A percentile compares a stretch with the other conserved stretches of the same genome.
Conservation (phyloP, 2,888 invertebrate species). For the Drosophila paranaensis region DNA sequence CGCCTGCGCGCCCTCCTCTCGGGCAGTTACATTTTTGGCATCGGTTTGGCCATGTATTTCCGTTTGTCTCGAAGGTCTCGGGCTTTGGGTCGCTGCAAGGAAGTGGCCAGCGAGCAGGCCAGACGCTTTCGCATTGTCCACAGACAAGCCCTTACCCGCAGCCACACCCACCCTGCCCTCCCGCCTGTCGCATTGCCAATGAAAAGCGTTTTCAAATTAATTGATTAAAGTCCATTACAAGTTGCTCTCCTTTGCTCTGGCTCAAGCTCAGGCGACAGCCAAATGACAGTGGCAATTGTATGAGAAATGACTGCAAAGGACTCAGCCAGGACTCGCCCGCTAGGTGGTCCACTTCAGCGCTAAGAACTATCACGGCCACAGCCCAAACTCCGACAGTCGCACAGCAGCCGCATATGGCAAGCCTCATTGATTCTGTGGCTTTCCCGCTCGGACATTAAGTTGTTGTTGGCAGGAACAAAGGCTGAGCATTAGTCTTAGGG, state of each 20-base stretch:
- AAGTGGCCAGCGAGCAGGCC: slow-evolving; percentile 43
- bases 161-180: neutral
- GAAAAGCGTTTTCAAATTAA: slow-evolving; percentile 80
- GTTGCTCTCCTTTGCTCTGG: slow-evolving; percentile 52
- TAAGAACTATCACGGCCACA: slow-evolving; percentile 28
- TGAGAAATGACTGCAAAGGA: slow-evolving; percentile 72
- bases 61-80: slow-evolving; percentile 50
- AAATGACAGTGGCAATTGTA: slow-evolving; percentile 79
- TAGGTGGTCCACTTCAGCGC: slow-evolving; percentile 49
- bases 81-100: slow-evolving; percentile 44
- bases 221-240: slow-evolving; percentile 81
- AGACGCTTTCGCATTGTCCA: slow-evolving; percentile 48
- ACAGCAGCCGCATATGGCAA: slow-evolving; percentile 52
- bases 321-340: slow-evolving; percentile 39
- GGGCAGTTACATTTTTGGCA: slow-evolving; percentile 67
- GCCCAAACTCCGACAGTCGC: neutral
- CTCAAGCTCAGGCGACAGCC: slow-evolving; percentile 40
- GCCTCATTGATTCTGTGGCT: slow-evolving; percentile 56
- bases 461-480: neutral
- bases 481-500: neutral
- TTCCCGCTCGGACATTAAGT: neutral
- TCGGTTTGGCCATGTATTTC: slow-evolving; percentile 72
- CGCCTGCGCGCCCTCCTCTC: neutral
- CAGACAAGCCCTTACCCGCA: neutral
- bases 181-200: slow-evolving; percentile 52